These are phyloP conservation scores for Sandelia bainsii DNA, from an alignment of 2,797 vertebrate species.

Conservation along the genomic window DNA sequence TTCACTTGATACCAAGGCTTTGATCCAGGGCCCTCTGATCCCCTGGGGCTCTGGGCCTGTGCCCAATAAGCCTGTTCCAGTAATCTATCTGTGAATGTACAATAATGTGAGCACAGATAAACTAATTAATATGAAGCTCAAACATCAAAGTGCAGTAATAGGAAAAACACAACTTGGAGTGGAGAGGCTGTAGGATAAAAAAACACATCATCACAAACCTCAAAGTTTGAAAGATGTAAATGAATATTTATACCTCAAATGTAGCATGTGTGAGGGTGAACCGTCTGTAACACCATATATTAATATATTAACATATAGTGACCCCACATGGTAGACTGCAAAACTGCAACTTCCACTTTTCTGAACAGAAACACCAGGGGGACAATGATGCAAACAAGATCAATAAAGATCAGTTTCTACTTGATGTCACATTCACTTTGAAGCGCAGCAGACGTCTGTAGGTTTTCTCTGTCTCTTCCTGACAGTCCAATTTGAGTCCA, in stretches of 20 bases:
- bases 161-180: neutral
- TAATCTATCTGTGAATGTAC: no score
- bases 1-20: neutral
- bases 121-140: neutral
- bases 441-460: neutral
- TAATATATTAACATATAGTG: slow-evolving; percentile 23
- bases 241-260: neutral
- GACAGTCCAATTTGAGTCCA: neutral
- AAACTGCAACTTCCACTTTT: slow-evolving; percentile 11
- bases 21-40: neutral
- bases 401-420: neutral
- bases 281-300: neutral
- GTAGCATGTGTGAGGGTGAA: neutral
- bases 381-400: slow-evolving; percentile 11
- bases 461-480: neutral
- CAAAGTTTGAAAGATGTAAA: neutral
- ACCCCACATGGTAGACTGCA: slow-evolving; percentile 29
- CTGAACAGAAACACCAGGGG: neutral
- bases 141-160: neutral
- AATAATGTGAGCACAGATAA: neutral
- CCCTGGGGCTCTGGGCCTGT: neutral
- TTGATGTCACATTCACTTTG: slow-evolving; percentile 8
- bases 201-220: neutral
- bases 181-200: neutral
- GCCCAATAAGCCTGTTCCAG: neutral